Evolutionary conservation across 2,797 vertebrate species (phyloP), one percentile per base, ranked within the genome.

Genomic region (Otolemur crassicaudatus): DNA sequence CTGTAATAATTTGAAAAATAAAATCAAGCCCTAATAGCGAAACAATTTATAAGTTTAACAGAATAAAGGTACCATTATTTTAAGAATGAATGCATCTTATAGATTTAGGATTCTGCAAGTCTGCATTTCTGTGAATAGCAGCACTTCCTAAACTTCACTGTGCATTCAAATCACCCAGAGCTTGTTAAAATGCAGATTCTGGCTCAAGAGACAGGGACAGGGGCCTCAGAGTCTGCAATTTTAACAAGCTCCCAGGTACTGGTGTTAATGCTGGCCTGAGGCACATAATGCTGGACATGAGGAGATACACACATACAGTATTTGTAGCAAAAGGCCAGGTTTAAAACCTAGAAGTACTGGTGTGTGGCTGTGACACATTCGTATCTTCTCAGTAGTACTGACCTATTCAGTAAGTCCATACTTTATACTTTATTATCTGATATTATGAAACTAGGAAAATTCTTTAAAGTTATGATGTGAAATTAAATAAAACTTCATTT

Each of bases 381-480:
- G 61, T 11, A 14, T 60, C 93, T 91, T 93, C 97, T 96, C 25
- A 46, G 83, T 67, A 75, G 31, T 20, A 82, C 79, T 95, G 90
- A 95, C 91, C 95, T 93, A 85, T 83, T 96, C 93, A 97, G 95
- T 95, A 98, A 98, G 97, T 86, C 95, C 97, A 94, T 65, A 89
- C 53, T 95, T 94, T 67, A 94, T 65, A 89, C 53, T 95, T 94
- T 67, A 97, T 98, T 98, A 98, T 75, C 93, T 96, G 98, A 98
- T 91, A 96, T 90, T 73, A 98, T 95, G 96, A 98, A 94, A 96
- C 97, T 96, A 97, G 97, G 97, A 98, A 97, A 97, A 97, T 9
- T 98, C 94, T 98, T 98, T 98, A 97, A 98, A 72, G 92, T 96
- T 95, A 83, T 94, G 84, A 97, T 95, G 97, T 97, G 90, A 98